Evolutionary conservation across 2,888 invertebrate species (phyloP).

Genomic region (Brachynemurus nebulosus): DNA sequence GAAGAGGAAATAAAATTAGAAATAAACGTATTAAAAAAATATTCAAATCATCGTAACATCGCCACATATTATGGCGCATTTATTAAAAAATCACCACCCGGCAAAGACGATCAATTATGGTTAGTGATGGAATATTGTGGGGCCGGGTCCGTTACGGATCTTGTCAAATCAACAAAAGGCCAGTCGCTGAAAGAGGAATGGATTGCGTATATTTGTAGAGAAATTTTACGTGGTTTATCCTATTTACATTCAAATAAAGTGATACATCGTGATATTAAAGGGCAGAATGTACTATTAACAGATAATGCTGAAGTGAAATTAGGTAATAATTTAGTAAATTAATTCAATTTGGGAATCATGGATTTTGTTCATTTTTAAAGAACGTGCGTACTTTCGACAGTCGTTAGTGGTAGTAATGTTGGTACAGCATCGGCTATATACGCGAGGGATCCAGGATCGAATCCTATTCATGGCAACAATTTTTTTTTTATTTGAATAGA

Average conservation of each 20-base stretch:
- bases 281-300: slow-evolving; percentile 97
- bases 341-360: too few species aligned
- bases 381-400: not conserved
- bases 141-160: slow-evolving; percentile 96
- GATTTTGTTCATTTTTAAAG: not conserved
- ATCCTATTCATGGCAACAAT: too few species aligned
- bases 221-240: slow-evolving; percentile 87
- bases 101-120: slow-evolving; percentile 99
- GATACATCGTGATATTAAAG: slow-evolving; percentile 98
- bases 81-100: slow-evolving; percentile 96
- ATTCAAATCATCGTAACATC: slow-evolving; percentile 97
- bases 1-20: slow-evolving; percentile 99
- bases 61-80: slow-evolving; percentile 99
- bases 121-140: slow-evolving; percentile 99
- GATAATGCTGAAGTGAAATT: slow-evolving; percentile 99
- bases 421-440: too few species aligned
- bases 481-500: too few species aligned
- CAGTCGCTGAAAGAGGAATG: slow-evolving; percentile 98
- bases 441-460: too few species aligned
- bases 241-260: slow-evolving; percentile 98
- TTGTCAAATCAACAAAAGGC: slow-evolving; percentile 98
- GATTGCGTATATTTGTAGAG: slow-evolving; percentile 98
- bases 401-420: too few species aligned
- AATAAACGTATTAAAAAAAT: slow-evolving; percentile 98
- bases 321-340: slow-evolving; percentile 47